These are phyloP conservation scores for Automeris io DNA, from an alignment of 2,888 invertebrate genomes.

Conservation along the genomic window DNA sequence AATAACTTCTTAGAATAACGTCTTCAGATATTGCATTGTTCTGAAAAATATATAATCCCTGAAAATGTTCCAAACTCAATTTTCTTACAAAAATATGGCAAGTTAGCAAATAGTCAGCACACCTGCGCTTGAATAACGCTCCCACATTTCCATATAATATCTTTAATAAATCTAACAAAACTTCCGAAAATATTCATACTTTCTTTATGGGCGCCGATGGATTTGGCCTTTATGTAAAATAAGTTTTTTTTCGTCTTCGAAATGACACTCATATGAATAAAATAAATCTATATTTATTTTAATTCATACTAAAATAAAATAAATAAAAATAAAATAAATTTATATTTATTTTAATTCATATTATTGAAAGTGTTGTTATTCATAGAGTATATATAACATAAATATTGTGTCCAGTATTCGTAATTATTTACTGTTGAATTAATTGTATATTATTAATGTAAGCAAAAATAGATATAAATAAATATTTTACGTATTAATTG, in stretches of 20 bases:
- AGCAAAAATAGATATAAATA: too few species aligned
- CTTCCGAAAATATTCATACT: conserved; percentile 57
- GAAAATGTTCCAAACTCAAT: conserved; percentile 52
- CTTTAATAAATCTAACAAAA: conserved; percentile 64
- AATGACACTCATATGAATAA: too few species aligned
- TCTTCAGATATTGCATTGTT: neutral
- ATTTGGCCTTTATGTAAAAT: neutral
- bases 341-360: too few species aligned
- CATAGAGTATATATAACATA: too few species aligned
- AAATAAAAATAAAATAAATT: too few species aligned
- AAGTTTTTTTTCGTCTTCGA: neutral
- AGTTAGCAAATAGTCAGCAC: conserved; percentile 73
- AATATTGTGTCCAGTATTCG: too few species aligned
- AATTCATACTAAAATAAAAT: too few species aligned
- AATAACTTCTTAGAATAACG: neutral
- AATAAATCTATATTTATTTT: too few species aligned
- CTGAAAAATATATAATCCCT: conserved; percentile 3
- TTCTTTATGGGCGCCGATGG: conserved; percentile 25
- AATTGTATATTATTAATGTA: too few species aligned
- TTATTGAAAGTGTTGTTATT: too few species aligned
- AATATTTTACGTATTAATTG: too few species aligned
- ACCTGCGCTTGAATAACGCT: conserved; percentile 72
- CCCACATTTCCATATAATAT: conserved; percentile 64
- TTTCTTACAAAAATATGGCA: conserved; percentile 64
- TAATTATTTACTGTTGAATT: too few species aligned